Base-by-base conservation (phyloP, 2,113 vertebrate genomes). In the Bostrychus sinensis region DNA sequence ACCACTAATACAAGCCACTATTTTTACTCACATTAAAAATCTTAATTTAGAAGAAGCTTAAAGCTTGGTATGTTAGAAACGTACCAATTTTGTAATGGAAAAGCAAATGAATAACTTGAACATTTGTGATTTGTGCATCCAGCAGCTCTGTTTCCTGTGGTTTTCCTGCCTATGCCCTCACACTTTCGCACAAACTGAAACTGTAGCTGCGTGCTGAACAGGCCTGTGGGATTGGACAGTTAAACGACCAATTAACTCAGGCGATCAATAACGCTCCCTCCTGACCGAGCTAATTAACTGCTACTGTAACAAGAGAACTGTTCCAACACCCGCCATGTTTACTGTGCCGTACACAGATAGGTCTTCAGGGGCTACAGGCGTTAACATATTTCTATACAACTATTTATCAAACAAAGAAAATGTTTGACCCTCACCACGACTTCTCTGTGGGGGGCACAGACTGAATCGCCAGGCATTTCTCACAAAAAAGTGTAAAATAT, bases 171-270 rank as follows among this genome's bases (percentile, higher is more conserved):
- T 43, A 45, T 4, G 11, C n/a, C 46, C 25, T 14, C 32, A 32
- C 10, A 36, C 38, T 26, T 50, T 61, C 66, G 69, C 50, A 69
- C 62, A 63, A n/a, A 7, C 56, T 72, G 79, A 81, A 80, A 86
- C 70, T 58, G 46, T 62, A 83, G 72, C 80, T 66, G 59, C 66
- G 45, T 59, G 39, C 38, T 75, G 72, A 88, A 64, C n/a, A 54
- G 78, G 64, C 86, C 86, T 65, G 14, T 75, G 86, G 84, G 86
- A 85, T 48, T 46, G 63, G 60, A 61, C 56, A 82, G 62, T 76
- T 83, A 82, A 88, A 84, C 17, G 66, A 75, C 55, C 82, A 84
- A 86, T 86, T 86, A 84, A 64, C 66, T 76, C 61, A 60, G 42
- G 23, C 16, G 46, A 88, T 88, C 84, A 78, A 86, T 86, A 72